phyloP scores from a whole-genome alignment of 1,140 invertebrate genomes.

The Meloidogyne floridensis region DNA sequence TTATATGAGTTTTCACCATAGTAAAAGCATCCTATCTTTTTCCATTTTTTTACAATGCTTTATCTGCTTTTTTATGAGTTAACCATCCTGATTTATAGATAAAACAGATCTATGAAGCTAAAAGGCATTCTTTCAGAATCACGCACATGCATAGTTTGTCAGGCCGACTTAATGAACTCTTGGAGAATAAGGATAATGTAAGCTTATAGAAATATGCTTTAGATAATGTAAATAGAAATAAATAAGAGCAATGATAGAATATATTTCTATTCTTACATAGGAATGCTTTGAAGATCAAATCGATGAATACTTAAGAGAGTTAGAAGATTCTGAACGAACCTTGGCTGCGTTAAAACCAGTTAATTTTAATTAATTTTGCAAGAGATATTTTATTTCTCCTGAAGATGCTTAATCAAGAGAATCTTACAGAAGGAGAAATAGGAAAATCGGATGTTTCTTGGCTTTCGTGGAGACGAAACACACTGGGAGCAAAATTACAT shows the following conservation, averaged over 20 bases:
- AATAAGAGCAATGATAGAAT: too few relatives aligned
- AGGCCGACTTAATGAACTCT: slow-evolving; percentile 33
- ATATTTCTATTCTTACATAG: slow-evolving; percentile 13
- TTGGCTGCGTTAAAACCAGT: slow-evolving; percentile 37
- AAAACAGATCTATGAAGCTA: too few relatives aligned
- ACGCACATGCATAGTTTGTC: slow-evolving; percentile 23
- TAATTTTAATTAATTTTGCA: slow-evolving; percentile 5
- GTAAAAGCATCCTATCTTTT: too few relatives aligned
- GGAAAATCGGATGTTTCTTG: slow-evolving; percentile 45
- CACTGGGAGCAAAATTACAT: slow-evolving; percentile 40
- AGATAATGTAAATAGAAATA: too few relatives aligned
- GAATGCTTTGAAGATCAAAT: slow-evolving; percentile 39
- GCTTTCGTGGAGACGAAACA: slow-evolving; percentile 44
- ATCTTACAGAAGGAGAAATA: slow-evolving; percentile 34
- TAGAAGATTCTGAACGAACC: slow-evolving; percentile 33
- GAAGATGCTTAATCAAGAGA: slow-evolving; percentile 38
- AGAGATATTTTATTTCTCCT: not conserved
- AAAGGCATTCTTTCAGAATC: not conserved
- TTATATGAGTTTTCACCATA: too few relatives aligned
- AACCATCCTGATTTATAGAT: too few relatives aligned
- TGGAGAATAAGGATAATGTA: slow-evolving; percentile 33
- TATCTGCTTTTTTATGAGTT: not conserved
- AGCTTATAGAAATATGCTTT: not conserved
- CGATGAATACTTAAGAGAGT: slow-evolving; percentile 40
- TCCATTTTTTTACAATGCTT: too few relatives aligned